phyloP scores from a whole-genome alignment of 2,113 vertebrate species.

The Caranx ignobilis region DNA sequence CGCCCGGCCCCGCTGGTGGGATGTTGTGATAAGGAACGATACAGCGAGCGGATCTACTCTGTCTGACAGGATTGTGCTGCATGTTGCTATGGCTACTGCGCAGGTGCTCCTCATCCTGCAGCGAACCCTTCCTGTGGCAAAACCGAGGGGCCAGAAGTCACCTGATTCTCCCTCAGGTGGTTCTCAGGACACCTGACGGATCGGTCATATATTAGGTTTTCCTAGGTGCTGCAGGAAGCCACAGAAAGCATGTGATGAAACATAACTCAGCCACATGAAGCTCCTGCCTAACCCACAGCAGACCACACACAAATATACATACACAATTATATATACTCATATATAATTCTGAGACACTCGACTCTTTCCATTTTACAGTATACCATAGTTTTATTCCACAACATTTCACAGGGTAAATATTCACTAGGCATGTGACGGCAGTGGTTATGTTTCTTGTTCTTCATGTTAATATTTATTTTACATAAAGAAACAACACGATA shows the following conservation, averaged over 20 bases:
- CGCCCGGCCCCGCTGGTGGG: constrained; percentile 43
- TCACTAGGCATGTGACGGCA: not conserved
- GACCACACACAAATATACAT: too few species aligned
- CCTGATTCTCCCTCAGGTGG: constrained; percentile 35
- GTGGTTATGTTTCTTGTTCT: not conserved
- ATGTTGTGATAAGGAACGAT: constrained; percentile 58
- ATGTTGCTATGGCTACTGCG: constrained; percentile 55
- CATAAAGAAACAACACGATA: too few species aligned
- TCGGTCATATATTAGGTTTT: constrained; percentile 30
- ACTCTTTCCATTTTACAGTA: not conserved
- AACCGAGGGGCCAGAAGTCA: constrained; percentile 37
- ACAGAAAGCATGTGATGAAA: constrained; percentile 12
- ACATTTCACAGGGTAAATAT: not conserved
- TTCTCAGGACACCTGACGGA: constrained; percentile 55
- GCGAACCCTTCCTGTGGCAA: constrained; percentile 39
- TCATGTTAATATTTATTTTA: too few species aligned
- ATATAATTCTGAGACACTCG: too few species aligned
- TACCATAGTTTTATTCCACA: not conserved
- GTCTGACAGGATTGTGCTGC: not conserved
- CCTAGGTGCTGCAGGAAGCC: constrained; percentile 25
- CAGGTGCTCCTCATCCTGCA: constrained; percentile 33
- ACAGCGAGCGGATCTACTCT: constrained; percentile 17
- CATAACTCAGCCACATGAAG: not conserved
- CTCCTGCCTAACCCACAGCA: not conserved
- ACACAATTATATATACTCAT: not conserved